A percentile compares a stretch with the other conserved stretches of the same genome.
These are phyloP conservation scores for Entelurus aequoreus DNA, from an alignment of 2,113 vertebrate genomes.

Conservation along the genomic window DNA sequence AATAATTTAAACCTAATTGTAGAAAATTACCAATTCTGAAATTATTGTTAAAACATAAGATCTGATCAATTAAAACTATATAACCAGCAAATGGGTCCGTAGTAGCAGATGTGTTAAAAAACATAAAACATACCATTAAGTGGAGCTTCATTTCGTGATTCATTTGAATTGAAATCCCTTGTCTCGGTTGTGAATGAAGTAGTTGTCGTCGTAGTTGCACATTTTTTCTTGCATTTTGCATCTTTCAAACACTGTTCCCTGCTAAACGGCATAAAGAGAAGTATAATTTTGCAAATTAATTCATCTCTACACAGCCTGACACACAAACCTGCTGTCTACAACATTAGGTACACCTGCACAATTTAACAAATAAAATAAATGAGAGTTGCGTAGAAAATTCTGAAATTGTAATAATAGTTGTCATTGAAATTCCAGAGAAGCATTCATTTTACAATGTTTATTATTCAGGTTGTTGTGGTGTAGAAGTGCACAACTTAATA, in stretches of 20 bases:
- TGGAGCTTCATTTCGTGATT: neutral
- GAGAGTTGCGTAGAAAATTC: too few species aligned
- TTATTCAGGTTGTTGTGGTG: too few species aligned
- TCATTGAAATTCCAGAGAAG: too few species aligned
- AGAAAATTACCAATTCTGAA: neutral
- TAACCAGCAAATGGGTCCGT: too few species aligned
- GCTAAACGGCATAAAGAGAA: slow-evolving; percentile 4
- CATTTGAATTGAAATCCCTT: neutral
- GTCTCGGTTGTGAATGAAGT: slow-evolving; percentile 1
- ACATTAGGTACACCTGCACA: too few species aligned
- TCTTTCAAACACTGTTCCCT: neutral
- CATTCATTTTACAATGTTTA: too few species aligned
- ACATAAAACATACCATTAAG: neutral
- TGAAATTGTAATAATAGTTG: too few species aligned
- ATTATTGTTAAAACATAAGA: neutral
- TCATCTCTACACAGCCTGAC: neutral
- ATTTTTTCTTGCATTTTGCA: slow-evolving; percentile 3
- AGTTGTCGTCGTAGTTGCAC: neutral
- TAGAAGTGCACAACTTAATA: too few species aligned
- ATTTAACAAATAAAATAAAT: too few species aligned
- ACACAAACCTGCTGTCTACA: neutral
- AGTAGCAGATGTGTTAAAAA: neutral
- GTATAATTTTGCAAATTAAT: neutral
- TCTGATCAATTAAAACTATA: too few species aligned
- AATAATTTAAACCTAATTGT: neutral